These are phyloP conservation scores for Ochropleura leucogaster DNA, from an alignment of 2,888 invertebrate genomes.

Conservation along the genomic window DNA sequence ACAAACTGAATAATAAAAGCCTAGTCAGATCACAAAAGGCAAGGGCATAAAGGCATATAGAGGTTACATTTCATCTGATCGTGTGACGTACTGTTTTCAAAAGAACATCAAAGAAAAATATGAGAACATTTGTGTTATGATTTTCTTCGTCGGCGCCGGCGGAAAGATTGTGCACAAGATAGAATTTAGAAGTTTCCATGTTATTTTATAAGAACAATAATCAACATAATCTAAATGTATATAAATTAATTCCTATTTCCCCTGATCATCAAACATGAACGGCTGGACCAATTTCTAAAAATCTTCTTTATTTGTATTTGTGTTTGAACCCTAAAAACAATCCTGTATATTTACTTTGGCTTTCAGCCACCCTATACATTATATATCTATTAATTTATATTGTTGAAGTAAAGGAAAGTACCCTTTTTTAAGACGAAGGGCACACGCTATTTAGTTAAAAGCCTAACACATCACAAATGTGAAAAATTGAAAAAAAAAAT, in stretches of 20 bases:
- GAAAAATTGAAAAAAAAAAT: slow-evolving; percentile 13
- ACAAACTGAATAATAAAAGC: slow-evolving; percentile 45
- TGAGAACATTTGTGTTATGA: background rate
- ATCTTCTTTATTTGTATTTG: too few species aligned
- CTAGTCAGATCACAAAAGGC: slow-evolving; percentile 49
- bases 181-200: background rate
- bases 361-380: too few species aligned
- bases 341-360: too few species aligned
- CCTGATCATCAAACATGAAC: too few species aligned
- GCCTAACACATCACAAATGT: background rate
- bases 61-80: slow-evolving; percentile 38
- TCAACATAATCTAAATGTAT: background rate
- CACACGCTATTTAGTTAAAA: background rate
- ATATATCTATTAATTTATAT: too few species aligned
- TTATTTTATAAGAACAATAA: background rate
- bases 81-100: slow-evolving; percentile 20
- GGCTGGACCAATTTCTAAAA: too few species aligned
- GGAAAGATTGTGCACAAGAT: background rate
- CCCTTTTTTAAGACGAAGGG: background rate
- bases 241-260: background rate
- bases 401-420: too few species aligned
- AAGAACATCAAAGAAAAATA: slow-evolving; percentile 44
- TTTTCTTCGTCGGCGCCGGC: background rate
- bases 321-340: too few species aligned
- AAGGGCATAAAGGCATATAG: slow-evolving; percentile 14